Base-by-base conservation (phyloP, 2,888 invertebrate genomes). In the Xestia xanthographa region DNA sequence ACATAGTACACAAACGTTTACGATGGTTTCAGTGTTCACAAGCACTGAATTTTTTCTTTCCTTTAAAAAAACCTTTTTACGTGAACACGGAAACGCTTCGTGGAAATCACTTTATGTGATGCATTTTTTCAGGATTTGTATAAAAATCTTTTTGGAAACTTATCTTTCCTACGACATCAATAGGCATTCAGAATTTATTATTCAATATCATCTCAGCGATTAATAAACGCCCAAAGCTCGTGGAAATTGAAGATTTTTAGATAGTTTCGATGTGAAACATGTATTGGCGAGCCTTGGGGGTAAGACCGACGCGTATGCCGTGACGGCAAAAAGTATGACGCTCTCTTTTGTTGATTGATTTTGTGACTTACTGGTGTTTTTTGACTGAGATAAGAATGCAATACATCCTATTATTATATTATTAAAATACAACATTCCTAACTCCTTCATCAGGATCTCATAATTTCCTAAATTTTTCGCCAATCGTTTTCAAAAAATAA, bases 21-120 rank as follows among this genome's bases (percentile, higher is more conserved):
- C 17, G 14, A 56, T 56, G 26, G 56, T 26, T 56, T 56, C 26
- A 14, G 56, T 53, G 50, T 0, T 50, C 48, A 8, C 48, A 8
- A 0, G n/a, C 12, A 56, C 26, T 26, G 26, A 26, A 2, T 2
- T 56, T 26, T 8, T 58, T 29, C 14, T 56, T 17, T 1, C 26
- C 56, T 17, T 56, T 26, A 12, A 12, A 53, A 53, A 26, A 26
- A 6, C 2, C 2, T 29, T 17, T 56, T 12, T 26, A 17, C 56
- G 17, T 58, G 29, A 20, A 58, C 29, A 29, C 17, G 4, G 20
- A 4, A 34, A 60, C 9, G 20, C 5, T 34, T 34, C 1, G n/a
- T 48, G 56, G 38, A 43, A 29, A 38, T 20, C 67, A 38, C 65
- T 70, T 75, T 14, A 66, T 22, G 22, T 29, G 29, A n/a, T 22